Evolutionary conservation across 2,113 vertebrate genomes (phyloP), one percentile per base, ranked within the genome.

Genomic region (Harpagus bidentatus): DNA sequence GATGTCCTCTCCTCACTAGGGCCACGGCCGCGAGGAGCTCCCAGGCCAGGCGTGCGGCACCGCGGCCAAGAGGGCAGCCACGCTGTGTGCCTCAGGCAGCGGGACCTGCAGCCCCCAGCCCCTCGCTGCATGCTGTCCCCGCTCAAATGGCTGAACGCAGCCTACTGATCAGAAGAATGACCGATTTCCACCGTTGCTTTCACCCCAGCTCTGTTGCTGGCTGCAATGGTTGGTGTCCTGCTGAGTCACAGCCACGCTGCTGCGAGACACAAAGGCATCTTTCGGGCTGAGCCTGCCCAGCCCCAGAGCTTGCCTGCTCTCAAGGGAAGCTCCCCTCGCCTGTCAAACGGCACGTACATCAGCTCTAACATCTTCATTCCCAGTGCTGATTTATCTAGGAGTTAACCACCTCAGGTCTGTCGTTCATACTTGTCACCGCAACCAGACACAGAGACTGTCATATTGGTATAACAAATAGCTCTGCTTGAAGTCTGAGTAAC

Each of bases 61-160:
- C 47, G 52, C 0, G 17, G 74, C 25, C 47, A 17, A n/a, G 85
- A 53, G 19, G 40, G 32, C 40, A n/a, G 48, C 38, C 73, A 12
- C 6, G 3, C 25, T 2, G 7, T 1, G 36, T 16, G 26, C 70
- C 47, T 42, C 5, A 1, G 40, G 31, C 86, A 63, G 76, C 0
- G 1, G 69, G 59, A 45, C 2, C 43, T 1, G 43, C 83, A 45
- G 69, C 63, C 42, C 55, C 29, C 62, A 20, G 55, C 29, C 50
- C 69, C 50, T 47, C 2, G 16, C 14, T 7, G 47, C 3, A 1
- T 0, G 45, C 48, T 22, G 23, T 13, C 10, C 42, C 38, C 1
- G 1, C 34, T 61, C 0, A 1, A 38, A 61, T 18, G 5, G 34
- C 0, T 1, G 65, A 31, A 19, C 3, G 3, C 91, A 43, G 76